Evolutionary conservation across 1,140 invertebrate genomes (phyloP).

Genomic region (Drosophila pallidifrons): DNA sequence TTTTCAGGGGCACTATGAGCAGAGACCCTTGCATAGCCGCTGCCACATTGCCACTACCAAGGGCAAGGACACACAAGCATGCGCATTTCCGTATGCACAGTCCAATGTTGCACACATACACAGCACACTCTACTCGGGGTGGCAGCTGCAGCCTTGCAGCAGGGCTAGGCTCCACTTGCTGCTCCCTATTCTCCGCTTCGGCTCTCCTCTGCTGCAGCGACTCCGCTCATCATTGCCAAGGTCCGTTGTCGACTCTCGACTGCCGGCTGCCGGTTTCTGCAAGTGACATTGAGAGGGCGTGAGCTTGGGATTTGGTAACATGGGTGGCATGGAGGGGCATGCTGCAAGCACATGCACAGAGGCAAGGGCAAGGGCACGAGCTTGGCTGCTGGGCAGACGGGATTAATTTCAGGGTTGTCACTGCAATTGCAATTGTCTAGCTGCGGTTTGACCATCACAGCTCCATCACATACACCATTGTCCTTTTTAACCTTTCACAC

Average conservation of each 20-base stretch:
- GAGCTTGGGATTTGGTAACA: neutral
- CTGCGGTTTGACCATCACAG: constrained; percentile 29
- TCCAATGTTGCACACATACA: constrained; percentile 37
- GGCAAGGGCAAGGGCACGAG: constrained; percentile 3
- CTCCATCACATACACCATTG: constrained; percentile 2
- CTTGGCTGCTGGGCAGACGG: constrained; percentile 24
- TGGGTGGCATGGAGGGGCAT: neutral
- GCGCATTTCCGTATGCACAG: constrained; percentile 75
- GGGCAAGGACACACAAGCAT: constrained; percentile 83
- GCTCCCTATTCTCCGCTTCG: neutral
- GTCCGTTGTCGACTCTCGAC: constrained; percentile 26
- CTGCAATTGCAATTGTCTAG: constrained; percentile 20
- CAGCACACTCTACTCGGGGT: constrained; percentile 17
- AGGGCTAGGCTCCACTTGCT: constrained; percentile 28
- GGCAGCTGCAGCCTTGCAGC: constrained; percentile 16
- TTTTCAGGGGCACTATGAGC: constrained; percentile 73
- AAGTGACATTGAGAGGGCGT: constrained; percentile 66
- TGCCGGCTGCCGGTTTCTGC: constrained; percentile 32
- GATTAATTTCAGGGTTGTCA: constrained; percentile 65
- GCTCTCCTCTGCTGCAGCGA: neutral
- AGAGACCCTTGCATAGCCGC: constrained; percentile 31
- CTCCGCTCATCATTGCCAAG: constrained; percentile 62
- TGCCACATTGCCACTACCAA: constrained; percentile 65
- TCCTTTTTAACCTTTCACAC: constrained; percentile 20
- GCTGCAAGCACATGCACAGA: neutral